These are phyloP conservation scores for Nyctibius bracteatus DNA, from an alignment of 2,113 vertebrate species.

Conservation along the genomic window DNA sequence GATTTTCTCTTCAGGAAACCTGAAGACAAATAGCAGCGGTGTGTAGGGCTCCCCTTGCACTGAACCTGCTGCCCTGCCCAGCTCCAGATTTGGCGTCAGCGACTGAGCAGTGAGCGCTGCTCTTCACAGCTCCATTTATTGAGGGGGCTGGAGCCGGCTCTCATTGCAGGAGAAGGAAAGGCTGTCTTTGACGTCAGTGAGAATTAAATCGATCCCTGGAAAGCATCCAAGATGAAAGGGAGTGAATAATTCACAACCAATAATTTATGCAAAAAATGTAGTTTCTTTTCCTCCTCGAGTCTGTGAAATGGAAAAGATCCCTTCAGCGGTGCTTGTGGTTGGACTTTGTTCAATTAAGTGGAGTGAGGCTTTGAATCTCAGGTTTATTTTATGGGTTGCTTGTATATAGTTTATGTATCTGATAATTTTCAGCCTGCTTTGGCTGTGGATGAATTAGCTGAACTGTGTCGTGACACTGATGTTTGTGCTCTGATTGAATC, in stretches of 20 bases:
- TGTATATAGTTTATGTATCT: background rate
- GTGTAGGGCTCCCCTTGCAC: background rate
- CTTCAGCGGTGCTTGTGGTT: background rate
- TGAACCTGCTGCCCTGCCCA: background rate
- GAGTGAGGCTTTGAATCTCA: background rate
- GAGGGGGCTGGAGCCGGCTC: rapidly evolving
- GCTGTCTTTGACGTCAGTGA: rapidly evolving
- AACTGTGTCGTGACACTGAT: rapidly evolving
- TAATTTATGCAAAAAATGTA: background rate
- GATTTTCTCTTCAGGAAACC: background rate
- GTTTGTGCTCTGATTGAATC: background rate
- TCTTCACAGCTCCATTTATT: rapidly evolving
- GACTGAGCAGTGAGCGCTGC: rapidly evolving
- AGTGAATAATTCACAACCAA: background rate
- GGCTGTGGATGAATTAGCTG: background rate
- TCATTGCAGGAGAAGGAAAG: background rate
- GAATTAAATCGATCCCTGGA: background rate
- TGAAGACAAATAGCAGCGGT: rapidly evolving
- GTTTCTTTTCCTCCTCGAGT: background rate
- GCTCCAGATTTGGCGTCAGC: rapidly evolving
- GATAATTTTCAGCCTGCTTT: background rate
- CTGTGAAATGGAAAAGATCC: background rate
- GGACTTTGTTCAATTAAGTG: background rate
- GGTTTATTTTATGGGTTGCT: background rate
- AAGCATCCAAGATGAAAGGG: background rate